These are phyloP conservation scores for Arizona elegans DNA, from an alignment of 2,113 vertebrate genomes.

Conservation along the genomic window DNA sequence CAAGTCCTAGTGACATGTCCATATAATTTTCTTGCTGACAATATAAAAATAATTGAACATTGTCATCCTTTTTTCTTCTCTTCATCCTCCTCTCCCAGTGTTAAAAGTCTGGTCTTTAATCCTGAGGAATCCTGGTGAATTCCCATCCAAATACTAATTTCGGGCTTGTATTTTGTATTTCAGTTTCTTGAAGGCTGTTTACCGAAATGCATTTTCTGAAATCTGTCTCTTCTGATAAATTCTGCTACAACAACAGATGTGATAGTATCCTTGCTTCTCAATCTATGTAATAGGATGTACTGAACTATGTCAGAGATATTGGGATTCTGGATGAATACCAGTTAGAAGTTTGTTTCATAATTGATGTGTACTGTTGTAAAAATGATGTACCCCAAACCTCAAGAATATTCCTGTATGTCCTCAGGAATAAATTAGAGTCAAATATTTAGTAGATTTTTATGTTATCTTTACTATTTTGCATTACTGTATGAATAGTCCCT, in stretches of 20 bases:
- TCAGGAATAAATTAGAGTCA: background rate
- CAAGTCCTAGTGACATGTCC: background rate
- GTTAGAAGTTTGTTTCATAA: background rate
- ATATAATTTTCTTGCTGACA: background rate
- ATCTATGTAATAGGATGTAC: background rate
- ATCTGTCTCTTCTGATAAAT: background rate
- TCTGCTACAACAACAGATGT: background rate
- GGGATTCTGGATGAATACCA: background rate
- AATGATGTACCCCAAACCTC: background rate
- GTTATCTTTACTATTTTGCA: background rate
- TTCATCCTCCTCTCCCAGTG: background rate
- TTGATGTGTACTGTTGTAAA: background rate
- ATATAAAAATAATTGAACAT: background rate
- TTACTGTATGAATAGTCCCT: background rate
- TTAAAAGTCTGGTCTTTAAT: background rate
- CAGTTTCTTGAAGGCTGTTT: background rate
- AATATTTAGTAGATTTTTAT: background rate
- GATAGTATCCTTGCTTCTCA: rapidly evolving
- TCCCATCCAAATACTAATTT: background rate
- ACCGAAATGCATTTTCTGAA: background rate
- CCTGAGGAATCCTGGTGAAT: background rate
- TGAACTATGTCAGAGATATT: background rate
- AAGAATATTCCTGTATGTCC: background rate
- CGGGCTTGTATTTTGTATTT: background rate
- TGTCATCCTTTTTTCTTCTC: background rate